A percentile compares a stretch with the other conserved stretches of the same genome.
These are phyloP conservation scores for Allobates femoralis DNA, from an alignment of 2,797 vertebrate species.

Conservation along the genomic window DNA sequence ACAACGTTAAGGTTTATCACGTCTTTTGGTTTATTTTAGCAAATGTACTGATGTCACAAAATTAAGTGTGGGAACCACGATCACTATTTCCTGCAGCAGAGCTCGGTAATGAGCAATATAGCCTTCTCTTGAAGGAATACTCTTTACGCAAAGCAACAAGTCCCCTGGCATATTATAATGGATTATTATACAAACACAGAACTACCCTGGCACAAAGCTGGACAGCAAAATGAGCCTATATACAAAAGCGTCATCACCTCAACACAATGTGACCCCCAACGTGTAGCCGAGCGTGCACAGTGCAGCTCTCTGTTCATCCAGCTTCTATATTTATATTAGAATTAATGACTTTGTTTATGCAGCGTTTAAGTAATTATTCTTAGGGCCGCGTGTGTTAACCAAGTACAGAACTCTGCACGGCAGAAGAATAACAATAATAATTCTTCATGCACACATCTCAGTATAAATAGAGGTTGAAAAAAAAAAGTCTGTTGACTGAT, in stretches of 20 bases:
- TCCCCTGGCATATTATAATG: neutral
- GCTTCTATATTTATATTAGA: conserved; percentile 25
- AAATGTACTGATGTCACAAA: too few relatives aligned
- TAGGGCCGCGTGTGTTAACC: neutral
- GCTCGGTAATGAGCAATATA: neutral
- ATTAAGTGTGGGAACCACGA: too few relatives aligned
- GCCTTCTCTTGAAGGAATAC: neutral
- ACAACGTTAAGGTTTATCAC: too few relatives aligned
- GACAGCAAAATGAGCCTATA: neutral
- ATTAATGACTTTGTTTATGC: conserved; percentile 46
- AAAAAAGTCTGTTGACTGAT: neutral
- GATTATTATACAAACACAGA: conserved; percentile 1
- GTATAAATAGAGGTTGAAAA: neutral
- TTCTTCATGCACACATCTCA: conserved; percentile 14
- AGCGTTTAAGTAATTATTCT: conserved; percentile 18
- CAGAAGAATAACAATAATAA: conserved; percentile 19
- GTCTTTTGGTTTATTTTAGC: too few relatives aligned
- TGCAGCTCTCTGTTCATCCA: neutral
- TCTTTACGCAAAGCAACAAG: neutral
- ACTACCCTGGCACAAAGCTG: neutral
- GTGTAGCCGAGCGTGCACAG: conserved; percentile 5
- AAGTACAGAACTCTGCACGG: conserved; percentile 7
- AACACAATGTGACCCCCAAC: neutral
- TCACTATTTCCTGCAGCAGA: too few relatives aligned
- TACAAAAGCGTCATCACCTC: neutral